Base-by-base conservation (phyloP, 2,888 invertebrate species). In the Philopedon plagiatum region DNA sequence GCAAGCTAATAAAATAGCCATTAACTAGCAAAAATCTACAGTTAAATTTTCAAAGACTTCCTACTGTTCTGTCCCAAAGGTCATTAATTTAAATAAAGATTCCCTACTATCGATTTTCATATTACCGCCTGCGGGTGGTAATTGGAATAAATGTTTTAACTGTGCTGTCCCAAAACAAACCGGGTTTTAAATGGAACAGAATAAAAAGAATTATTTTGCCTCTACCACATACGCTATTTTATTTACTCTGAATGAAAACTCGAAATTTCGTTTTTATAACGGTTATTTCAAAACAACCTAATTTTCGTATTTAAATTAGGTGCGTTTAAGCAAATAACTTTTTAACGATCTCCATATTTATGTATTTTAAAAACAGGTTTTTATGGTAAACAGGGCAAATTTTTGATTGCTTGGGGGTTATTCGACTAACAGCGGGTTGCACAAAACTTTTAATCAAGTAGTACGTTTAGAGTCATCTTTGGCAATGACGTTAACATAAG, bases 21-120 rank as follows among this genome's bases (percentile, higher is more conserved):
- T 29, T 54, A 54, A 26, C 29, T 9, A 29, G 11, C 15, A 29
- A 29, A 54, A 54, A 15, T 18, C 9, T 23, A 5, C 11, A 23
- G 61, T 29, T 32, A 41, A 44, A 26, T 60, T 58, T 67, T 32
- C 15, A 60, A 67, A 67, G 21, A 67, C 15, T 23, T 46, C 18
- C 32, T 23, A n/a, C 63, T n/a, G 37, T 8, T 5, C 2, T 32
- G 34, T 32, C 63, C 62, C 63, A 37, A 46, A 62, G 46, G 63
- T 63, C 69, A 69, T 69, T 69, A 69, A 69, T 69, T 54, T 69
- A 69, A 69, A 69, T 69, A 63, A 69, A 69, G 69, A 54, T 63
- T 69, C 26, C 13, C 18, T n/a, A 56, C 64, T 34, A 64, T 64
- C 56, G 64, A 56, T 39, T 41, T 26, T 54, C 64, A 54, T 69